Percentiles rank a stretch among this genome's conserved stretches.
These are phyloP conservation scores for Agriopis aurantiaria DNA, from an alignment of 2,888 invertebrate species.

Conservation along the genomic window DNA sequence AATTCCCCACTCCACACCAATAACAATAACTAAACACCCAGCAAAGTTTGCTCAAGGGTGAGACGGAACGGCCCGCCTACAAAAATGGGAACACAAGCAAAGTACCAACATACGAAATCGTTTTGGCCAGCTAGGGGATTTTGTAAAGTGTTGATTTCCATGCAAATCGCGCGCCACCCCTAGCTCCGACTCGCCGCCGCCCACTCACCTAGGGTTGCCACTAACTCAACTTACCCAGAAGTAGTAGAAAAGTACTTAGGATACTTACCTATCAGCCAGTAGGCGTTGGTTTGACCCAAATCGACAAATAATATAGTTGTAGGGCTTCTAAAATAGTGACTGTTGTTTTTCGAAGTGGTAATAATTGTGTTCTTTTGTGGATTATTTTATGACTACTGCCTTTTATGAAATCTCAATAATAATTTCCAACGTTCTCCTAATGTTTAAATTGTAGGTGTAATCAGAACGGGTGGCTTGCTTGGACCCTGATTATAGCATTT, in stretches of 20 bases:
- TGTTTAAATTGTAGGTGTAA: background rate
- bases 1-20: constrained; percentile 25
- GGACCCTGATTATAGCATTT: too few relatives aligned
- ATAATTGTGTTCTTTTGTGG: constrained; percentile 17
- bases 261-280: constrained; percentile 15
- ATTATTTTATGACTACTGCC: constrained; percentile 9
- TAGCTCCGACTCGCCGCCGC: constrained; percentile 20
- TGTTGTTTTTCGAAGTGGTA: background rate
- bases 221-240: background rate
- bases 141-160: constrained; percentile 43
- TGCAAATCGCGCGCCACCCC: constrained; percentile 41
- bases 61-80: constrained; percentile 26
- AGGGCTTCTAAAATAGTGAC: constrained; percentile 23
- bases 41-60: constrained; percentile 22
- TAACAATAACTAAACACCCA: constrained; percentile 36
- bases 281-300: constrained; percentile 27
- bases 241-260: constrained; percentile 16
- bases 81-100: constrained; percentile 27
- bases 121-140: constrained; percentile 40
- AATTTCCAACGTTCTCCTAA: background rate
- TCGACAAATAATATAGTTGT: constrained; percentile 32
- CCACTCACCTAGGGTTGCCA: constrained; percentile 30
- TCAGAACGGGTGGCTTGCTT: background rate
- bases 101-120: constrained; percentile 34
- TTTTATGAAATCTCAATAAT: background rate